Percentiles rank a stretch among this genome's conserved stretches.
Evolutionary conservation across 2,888 invertebrate genomes (phyloP).

Genomic region (Chrysolina oricalcia): DNA sequence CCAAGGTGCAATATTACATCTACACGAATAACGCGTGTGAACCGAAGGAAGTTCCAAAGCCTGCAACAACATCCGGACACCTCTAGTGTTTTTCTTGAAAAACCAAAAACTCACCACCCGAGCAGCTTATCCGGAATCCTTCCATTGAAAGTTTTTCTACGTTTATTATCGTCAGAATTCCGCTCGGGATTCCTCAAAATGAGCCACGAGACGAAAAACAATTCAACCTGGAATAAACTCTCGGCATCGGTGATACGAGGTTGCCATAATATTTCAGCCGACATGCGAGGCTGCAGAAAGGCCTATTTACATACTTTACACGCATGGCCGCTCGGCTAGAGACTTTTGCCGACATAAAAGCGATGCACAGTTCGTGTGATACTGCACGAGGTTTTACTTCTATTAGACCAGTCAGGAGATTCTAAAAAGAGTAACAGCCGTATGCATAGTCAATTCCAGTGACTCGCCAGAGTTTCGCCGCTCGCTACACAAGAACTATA

Average conservation of each 20-base stretch:
- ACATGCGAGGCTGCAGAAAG: constrained; percentile 58
- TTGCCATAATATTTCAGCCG: constrained; percentile 49
- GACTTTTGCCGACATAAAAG: constrained; percentile 67
- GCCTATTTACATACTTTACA: constrained; percentile 67
- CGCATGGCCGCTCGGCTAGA: constrained; percentile 65
- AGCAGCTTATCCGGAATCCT: not conserved
- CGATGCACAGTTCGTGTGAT: constrained; percentile 66
- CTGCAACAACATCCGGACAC: too few relatives aligned
- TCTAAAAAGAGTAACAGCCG: too few relatives aligned
- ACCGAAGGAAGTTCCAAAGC: too few relatives aligned
- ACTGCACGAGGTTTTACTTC: constrained; percentile 62
- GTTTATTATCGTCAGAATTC: not conserved
- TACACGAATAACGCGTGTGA: too few relatives aligned
- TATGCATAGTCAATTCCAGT: too few relatives aligned
- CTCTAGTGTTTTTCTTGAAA: too few relatives aligned
- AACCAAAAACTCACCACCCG: not conserved
- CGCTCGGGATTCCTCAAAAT: not conserved
- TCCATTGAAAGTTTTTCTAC: not conserved
- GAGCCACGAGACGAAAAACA: constrained; percentile 7
- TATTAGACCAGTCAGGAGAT: constrained; percentile 38
- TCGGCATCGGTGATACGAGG: constrained; percentile 4
- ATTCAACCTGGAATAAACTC: constrained; percentile 20
- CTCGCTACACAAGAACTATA: too few relatives aligned
- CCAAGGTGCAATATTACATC: too few relatives aligned
- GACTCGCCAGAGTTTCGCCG: too few relatives aligned